A percentile compares a stretch with the other conserved stretches of the same genome.
Evolutionary conservation across 2,113 vertebrate genomes (phyloP).

Genomic region (Scomber colias): DNA sequence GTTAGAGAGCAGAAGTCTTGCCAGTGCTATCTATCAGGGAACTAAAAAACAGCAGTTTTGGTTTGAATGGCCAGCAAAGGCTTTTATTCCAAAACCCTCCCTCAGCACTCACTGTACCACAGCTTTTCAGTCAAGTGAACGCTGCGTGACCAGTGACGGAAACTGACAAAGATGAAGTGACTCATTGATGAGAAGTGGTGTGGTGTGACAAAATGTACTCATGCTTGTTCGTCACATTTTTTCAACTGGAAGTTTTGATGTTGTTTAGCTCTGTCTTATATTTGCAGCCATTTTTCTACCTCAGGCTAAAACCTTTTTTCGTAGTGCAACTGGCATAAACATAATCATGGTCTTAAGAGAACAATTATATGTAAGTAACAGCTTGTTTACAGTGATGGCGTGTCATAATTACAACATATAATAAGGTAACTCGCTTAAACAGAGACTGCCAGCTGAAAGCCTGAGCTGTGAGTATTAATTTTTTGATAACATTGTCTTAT

Average conservation of each 20-base stretch:
- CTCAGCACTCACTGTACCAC: not conserved
- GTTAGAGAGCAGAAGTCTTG: not conserved
- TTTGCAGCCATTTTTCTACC: not conserved
- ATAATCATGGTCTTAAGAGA: conserved; percentile 5
- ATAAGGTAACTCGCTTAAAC: not conserved
- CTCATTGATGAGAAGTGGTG: conserved; percentile 6
- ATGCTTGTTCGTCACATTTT: conserved; percentile 1
- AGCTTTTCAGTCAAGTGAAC: not conserved
- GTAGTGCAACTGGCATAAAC: not conserved
- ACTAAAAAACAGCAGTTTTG: not conserved
- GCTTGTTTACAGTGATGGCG: conserved; percentile 20
- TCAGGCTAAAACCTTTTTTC: not conserved
- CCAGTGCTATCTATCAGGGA: not conserved
- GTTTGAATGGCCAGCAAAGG: not conserved
- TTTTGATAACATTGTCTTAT: conserved; percentile 16
- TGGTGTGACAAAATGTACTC: not conserved
- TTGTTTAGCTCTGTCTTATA: not conserved
- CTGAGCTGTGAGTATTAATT: conserved; percentile 18
- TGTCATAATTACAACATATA: conserved; percentile 19
- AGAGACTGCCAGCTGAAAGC: not conserved
- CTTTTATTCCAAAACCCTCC: conserved; percentile 34
- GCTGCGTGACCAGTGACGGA: not conserved
- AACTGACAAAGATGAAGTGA: conserved; percentile 1
- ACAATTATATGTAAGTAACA: not conserved
- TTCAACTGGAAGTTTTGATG: too few species aligned